A percentile compares a stretch with the other conserved stretches of the same genome.
These are phyloP conservation scores for Pristiophorus japonicus DNA, from an alignment of 2,113 vertebrate species.

Conservation along the genomic window DNA sequence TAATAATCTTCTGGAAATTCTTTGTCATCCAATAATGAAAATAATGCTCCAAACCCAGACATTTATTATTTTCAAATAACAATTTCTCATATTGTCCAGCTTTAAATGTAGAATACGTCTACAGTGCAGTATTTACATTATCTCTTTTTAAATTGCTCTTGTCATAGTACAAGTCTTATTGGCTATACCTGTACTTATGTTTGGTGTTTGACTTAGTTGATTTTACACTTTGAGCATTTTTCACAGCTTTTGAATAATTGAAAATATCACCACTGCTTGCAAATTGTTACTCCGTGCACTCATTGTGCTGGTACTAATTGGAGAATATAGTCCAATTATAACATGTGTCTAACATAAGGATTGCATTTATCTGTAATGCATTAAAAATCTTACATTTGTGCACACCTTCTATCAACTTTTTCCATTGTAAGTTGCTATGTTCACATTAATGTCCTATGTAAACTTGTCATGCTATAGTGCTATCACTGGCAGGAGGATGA, in stretches of 20 bases:
- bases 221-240: not conserved
- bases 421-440: not conserved
- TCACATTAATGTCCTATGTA: too few species aligned
- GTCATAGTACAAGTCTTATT: not conserved
- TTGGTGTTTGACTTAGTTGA: slow-evolving; percentile 12
- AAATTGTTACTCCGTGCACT: not conserved
- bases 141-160: not conserved
- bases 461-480: not conserved
- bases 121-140: not conserved
- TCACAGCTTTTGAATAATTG: not conserved
- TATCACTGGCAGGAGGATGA: not conserved
- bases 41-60: not conserved
- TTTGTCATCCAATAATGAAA: not conserved
- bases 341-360: not conserved
- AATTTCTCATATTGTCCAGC: not conserved
- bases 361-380: slow-evolving; percentile 18
- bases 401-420: not conserved
- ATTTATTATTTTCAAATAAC: not conserved
- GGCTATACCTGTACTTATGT: not conserved
- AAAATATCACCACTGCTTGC: not conserved
- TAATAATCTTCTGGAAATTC: not conserved
- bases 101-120: not conserved
- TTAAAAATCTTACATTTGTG: not conserved
- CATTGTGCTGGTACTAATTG: not conserved
- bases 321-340: not conserved